Percentiles rank a stretch among this genome's conserved stretches.
These are phyloP conservation scores for Aspidoscelis tigris DNA, from an alignment of 2,113 vertebrate species.

Conservation along the genomic window DNA sequence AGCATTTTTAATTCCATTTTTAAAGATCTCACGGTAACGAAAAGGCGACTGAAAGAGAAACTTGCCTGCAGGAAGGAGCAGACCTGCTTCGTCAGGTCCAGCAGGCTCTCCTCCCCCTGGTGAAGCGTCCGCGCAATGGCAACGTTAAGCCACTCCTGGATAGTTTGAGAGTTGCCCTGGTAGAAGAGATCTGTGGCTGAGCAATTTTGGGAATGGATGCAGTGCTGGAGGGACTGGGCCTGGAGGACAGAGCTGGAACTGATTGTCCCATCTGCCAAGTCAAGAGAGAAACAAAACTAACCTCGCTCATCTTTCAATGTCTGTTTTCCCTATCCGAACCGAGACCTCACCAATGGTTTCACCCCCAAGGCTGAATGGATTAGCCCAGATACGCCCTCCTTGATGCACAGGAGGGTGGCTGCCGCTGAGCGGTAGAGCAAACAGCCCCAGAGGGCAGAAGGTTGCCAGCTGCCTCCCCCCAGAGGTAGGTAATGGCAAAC, in stretches of 20 bases:
- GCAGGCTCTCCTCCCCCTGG: conserved; percentile 93
- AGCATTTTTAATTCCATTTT: no score
- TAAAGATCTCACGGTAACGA: no score
- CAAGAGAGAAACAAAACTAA: background rate
- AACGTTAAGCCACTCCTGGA: conserved; percentile 93
- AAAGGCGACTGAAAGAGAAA: background rate
- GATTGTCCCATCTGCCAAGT: conserved; percentile 89
- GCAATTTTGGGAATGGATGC: conserved; percentile 90
- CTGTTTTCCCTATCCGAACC: background rate
- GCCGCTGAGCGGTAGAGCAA: no score
- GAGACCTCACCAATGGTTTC: no score
- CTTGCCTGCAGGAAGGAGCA: conserved; percentile 94
- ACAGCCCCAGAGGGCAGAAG: no score
- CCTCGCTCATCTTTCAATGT: background rate
- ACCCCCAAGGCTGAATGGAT: background rate
- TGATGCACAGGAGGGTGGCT: no score
- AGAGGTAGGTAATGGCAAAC: no score
- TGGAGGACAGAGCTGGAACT: conserved; percentile 92
- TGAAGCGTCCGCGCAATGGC: conserved; percentile 94
- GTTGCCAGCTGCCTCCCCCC: no score
- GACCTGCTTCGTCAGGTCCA: conserved; percentile 95
- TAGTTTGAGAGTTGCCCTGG: conserved; percentile 89
- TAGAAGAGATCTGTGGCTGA: conserved; percentile 96
- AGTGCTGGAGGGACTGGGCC: conserved; percentile 93
- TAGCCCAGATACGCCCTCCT: background rate